phyloP scores from a whole-genome alignment of 1,140 invertebrate genomes.

The Bombus fervidus region DNA sequence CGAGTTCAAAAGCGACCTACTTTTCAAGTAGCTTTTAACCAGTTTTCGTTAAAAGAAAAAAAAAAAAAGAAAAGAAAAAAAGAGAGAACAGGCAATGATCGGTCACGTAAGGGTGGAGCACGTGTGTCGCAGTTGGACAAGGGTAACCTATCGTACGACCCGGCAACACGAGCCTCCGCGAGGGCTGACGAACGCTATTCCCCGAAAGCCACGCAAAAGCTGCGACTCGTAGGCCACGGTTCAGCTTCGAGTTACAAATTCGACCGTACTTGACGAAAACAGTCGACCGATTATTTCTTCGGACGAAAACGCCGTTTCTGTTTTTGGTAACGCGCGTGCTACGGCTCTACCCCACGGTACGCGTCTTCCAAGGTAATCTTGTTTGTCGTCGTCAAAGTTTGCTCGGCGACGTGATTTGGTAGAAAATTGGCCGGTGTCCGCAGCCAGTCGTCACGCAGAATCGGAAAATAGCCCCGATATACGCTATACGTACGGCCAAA shows the following conservation, averaged over 20 bases:
- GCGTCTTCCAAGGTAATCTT: too few relatives aligned
- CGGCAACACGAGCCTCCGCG: constrained; percentile 27
- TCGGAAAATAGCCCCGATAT: too few relatives aligned
- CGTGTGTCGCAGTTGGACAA: constrained; percentile 47
- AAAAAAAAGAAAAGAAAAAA: too few relatives aligned
- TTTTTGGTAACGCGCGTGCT: too few relatives aligned
- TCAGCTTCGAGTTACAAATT: constrained; percentile 24
- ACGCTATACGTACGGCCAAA: too few relatives aligned
- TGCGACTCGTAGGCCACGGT: not conserved
- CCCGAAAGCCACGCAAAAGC: constrained; percentile 24
- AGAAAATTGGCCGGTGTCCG: too few relatives aligned
- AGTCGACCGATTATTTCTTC: constrained; percentile 1
- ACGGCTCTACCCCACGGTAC: too few relatives aligned
- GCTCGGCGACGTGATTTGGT: too few relatives aligned
- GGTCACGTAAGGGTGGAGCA: constrained; percentile 24
- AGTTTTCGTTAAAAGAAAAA: not conserved
- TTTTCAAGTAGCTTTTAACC: accelerated
- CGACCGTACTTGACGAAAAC: not conserved
- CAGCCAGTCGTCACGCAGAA: accelerated
- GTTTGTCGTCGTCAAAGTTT: too few relatives aligned
- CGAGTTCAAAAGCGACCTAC: too few relatives aligned
- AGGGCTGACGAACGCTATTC: constrained; percentile 15
- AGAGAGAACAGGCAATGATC: not conserved
- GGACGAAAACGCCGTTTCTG: not conserved
- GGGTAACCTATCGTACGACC: constrained; percentile 53